A percentile compares a stretch with the other conserved stretches of the same genome.
These are phyloP conservation scores for Myotis pilosus DNA, from an alignment of 2,797 vertebrate genomes.

Conservation along the genomic window DNA sequence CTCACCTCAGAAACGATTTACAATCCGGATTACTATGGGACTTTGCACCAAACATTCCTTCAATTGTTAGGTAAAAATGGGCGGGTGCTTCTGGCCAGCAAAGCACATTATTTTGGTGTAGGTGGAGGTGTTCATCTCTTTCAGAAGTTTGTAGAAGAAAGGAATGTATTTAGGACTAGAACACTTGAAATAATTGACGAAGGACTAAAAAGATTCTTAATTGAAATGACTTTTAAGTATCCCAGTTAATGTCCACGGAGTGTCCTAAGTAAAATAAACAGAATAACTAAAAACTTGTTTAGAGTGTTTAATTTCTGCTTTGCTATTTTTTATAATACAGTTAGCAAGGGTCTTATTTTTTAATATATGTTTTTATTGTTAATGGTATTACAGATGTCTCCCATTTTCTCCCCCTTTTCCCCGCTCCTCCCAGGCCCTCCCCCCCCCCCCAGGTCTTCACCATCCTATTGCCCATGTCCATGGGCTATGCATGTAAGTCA, in stretches of 20 bases:
- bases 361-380: too few relatives aligned
- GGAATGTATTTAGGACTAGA: conserved; percentile 85
- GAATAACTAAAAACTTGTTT: background rate
- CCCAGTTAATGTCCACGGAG: conserved; percentile 46
- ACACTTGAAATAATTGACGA: conserved; percentile 87
- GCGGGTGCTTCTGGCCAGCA: conserved; percentile 91
- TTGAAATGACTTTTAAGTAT: conserved; percentile 88
- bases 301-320: conserved; percentile 11
- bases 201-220: conserved; percentile 91
- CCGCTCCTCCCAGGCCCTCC: too few relatives aligned
- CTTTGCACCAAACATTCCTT: conserved; percentile 88
- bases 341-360: too few relatives aligned
- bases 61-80: conserved; percentile 87
- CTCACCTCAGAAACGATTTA: conserved; percentile 97
- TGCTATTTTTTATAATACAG: background rate
- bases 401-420: too few relatives aligned
- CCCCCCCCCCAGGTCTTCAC: too few relatives aligned
- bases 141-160: conserved; percentile 88
- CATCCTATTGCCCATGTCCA: too few relatives aligned
- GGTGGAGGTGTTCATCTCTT: conserved; percentile 93
- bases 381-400: too few relatives aligned
- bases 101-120: conserved; percentile 95
- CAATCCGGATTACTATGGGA: conserved; percentile 89
- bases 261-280: conserved; percentile 49
- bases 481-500: too few relatives aligned